Evolutionary conservation across 2,797 vertebrate species (phyloP).

Genomic region (Champsocephalus gunnari): DNA sequence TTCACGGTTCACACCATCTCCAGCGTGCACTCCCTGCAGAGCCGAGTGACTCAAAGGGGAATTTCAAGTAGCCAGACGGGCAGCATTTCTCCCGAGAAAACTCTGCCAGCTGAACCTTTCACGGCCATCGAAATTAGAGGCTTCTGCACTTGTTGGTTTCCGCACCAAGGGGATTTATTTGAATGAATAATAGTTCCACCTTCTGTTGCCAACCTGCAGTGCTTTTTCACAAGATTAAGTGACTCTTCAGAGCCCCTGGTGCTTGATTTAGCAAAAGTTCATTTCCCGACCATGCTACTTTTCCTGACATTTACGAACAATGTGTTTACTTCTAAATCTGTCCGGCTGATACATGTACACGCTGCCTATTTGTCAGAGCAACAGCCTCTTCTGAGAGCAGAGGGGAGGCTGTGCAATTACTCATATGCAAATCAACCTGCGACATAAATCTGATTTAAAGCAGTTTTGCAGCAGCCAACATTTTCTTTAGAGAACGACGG

Average conservation of each 20-base stretch:
- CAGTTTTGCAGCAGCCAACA: conserved; percentile 15
- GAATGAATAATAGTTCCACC: conserved; percentile 49
- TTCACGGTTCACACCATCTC: background rate
- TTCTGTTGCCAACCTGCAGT: conserved; percentile 36
- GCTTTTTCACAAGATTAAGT: conserved; percentile 56
- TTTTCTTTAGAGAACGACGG: conserved; percentile 18
- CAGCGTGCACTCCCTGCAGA: background rate
- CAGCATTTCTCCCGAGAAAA: conserved; percentile 19
- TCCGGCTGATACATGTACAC: conserved; percentile 10
- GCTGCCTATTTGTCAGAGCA: conserved; percentile 28
- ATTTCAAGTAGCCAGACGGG: conserved; percentile 1
- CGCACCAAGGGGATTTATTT: conserved; percentile 33
- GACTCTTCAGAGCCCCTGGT: conserved; percentile 40
- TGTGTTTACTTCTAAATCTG: conserved; percentile 33
- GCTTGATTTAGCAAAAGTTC: conserved; percentile 60
- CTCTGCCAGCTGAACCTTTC: conserved; percentile 33
- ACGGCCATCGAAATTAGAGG: conserved; percentile 16
- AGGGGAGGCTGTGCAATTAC: conserved; percentile 34
- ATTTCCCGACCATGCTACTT: conserved; percentile 36
- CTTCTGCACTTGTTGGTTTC: conserved; percentile 43
- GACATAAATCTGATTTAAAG: conserved; percentile 34
- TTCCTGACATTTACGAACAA: conserved; percentile 38
- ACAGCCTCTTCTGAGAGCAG: conserved; percentile 15
- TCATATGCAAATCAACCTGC: conserved; percentile 51
- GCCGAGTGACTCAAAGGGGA: background rate